phyloP scores from a whole-genome alignment of 1,140 invertebrate genomes.

The Caenorhabditis tropicalis region DNA sequence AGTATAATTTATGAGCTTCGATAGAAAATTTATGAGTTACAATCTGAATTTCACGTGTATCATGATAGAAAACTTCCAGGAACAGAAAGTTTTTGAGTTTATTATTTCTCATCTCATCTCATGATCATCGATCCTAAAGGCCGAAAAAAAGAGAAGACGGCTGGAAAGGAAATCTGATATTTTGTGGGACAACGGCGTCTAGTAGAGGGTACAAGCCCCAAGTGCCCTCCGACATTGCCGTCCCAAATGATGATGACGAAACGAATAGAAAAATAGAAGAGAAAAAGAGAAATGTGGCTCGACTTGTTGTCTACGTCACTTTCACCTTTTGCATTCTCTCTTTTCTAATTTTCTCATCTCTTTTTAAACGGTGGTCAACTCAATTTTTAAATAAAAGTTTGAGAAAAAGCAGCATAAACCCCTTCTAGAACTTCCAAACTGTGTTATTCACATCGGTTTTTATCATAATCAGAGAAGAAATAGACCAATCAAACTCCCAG shows the following conservation, averaged over 20 bases:
- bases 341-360: neutral
- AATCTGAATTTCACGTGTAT: too few relatives aligned
- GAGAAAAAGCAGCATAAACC: too few relatives aligned
- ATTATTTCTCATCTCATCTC: neutral
- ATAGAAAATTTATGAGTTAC: too few relatives aligned
- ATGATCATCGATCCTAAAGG: neutral
- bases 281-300: neutral
- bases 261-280: slow-evolving; percentile 7
- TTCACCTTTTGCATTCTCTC: neutral
- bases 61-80: too few relatives aligned
- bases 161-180: slow-evolving; percentile 25
- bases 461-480: too few relatives aligned
- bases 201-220: neutral
- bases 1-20: too few relatives aligned
- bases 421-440: too few relatives aligned
- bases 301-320: slow-evolving; percentile 25
- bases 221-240: slow-evolving; percentile 21
- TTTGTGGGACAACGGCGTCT: neutral
- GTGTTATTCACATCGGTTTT: too few relatives aligned
- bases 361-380: neutral
- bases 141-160: slow-evolving; percentile 14
- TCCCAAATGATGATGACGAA: slow-evolving; percentile 43
- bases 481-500: too few relatives aligned
- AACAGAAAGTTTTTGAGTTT: neutral
- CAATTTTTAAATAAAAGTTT: too few relatives aligned